Conservation (phyloP, 2,113 vertebrate species). For the Callipepla californica region DNA sequence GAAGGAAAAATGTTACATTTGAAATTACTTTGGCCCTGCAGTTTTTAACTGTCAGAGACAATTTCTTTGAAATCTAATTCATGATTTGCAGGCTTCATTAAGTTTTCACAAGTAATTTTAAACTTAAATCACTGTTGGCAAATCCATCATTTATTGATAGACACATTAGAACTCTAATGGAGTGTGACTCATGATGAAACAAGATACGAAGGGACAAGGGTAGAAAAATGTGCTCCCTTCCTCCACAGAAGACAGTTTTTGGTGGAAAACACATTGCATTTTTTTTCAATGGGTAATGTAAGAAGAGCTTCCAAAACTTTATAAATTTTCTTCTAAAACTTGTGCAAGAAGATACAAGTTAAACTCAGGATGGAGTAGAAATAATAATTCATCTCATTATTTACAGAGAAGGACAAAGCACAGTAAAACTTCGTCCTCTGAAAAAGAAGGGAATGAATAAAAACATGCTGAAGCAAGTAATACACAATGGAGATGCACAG, state of each 20-base stretch:
- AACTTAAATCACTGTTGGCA: slow-evolving; percentile 66
- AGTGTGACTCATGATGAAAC: slow-evolving; percentile 52
- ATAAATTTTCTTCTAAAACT: background rate
- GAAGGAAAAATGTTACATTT: background rate
- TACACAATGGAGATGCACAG: background rate
- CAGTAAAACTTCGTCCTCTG: background rate
- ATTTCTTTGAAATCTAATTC: slow-evolving; percentile 63
- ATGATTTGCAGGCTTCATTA: slow-evolving; percentile 70
- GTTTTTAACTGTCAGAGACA: slow-evolving; percentile 59
- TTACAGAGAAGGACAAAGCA: background rate
- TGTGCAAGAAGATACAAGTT: background rate
- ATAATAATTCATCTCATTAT: background rate
- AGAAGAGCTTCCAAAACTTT: background rate
- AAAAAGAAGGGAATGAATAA: background rate
- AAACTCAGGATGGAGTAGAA: background rate
- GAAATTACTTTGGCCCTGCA: slow-evolving; percentile 54
- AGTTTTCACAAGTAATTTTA: slow-evolving; percentile 60
- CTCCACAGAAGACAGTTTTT: background rate
- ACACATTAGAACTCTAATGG: slow-evolving; percentile 57
- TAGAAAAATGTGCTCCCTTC: background rate
- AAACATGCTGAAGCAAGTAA: background rate
- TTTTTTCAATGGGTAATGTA: background rate
- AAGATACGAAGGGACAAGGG: slow-evolving; percentile 20
- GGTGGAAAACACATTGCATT: background rate
- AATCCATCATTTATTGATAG: slow-evolving; percentile 75